Percentiles rank a stretch among this genome's conserved stretches.
Evolutionary conservation across 2,113 vertebrate genomes (phyloP).

Genomic region (Grammomys dolichurus): DNA sequence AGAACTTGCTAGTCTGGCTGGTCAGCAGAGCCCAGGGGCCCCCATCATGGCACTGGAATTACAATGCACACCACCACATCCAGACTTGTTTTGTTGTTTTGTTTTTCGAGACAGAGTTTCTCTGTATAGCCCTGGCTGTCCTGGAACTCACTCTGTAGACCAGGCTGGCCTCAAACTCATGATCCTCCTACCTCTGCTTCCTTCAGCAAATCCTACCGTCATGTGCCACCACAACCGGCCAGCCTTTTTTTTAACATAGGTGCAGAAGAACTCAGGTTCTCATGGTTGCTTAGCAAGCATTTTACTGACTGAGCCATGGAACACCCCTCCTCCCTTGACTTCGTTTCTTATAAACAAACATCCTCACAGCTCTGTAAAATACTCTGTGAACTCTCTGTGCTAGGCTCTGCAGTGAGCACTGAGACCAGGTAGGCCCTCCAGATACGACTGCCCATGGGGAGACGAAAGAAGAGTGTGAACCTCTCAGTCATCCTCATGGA

Average conservation of each 20-base stretch:
- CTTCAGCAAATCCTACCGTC: too few species aligned
- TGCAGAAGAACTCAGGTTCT: neutral
- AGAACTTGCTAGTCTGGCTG: neutral
- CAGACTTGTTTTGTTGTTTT: neutral
- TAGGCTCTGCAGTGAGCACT: neutral
- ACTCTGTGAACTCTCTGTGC: neutral
- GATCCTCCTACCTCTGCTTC: too few species aligned
- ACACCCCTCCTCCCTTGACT: neutral
- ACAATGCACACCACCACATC: neutral
- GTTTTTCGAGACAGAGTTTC: too few species aligned
- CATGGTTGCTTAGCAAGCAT: neutral
- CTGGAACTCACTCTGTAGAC: too few species aligned
- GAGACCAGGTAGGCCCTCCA: neutral
- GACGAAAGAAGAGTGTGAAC: neutral
- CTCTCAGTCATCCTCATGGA: neutral
- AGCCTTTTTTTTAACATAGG: neutral
- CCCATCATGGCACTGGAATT: neutral
- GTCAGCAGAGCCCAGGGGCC: neutral
- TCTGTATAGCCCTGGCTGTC: too few species aligned
- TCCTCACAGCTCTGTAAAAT: constrained; percentile 20
- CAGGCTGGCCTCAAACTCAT: too few species aligned
- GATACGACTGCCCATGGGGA: neutral
- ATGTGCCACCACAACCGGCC: neutral
- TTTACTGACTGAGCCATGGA: too few species aligned
- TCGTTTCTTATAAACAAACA: constrained; percentile 43